A percentile compares a stretch with the other conserved stretches of the same genome.
Evolutionary conservation across 1,140 invertebrate species (phyloP).

Genomic region (Teleogryllus occipitalis): DNA sequence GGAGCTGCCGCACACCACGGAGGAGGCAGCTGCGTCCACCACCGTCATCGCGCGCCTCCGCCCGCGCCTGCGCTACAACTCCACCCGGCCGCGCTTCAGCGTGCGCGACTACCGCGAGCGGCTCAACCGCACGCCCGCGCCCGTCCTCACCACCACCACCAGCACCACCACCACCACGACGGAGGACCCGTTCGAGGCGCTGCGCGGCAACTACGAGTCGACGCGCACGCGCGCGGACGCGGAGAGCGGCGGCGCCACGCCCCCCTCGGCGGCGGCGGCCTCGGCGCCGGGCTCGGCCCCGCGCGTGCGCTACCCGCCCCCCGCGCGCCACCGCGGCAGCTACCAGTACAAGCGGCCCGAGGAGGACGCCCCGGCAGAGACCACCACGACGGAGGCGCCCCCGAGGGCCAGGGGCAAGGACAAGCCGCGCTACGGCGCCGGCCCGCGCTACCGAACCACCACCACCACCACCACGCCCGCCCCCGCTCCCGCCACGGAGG

Average conservation of each 20-base stretch:
- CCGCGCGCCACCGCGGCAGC: not conserved
- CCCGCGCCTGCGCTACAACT: constrained; percentile 7
- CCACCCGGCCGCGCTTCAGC: constrained; percentile 19
- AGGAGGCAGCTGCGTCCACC: not conserved
- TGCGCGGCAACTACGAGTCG: not conserved
- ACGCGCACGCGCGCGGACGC: not conserved
- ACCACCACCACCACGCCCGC: constrained; percentile 2
- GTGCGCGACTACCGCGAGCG: constrained; percentile 19
- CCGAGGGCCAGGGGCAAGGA: not conserved
- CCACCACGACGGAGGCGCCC: not conserved
- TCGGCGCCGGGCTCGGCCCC: too few relatives aligned
- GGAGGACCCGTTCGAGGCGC: not conserved
- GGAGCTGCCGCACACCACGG: not conserved
- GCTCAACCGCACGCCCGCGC: constrained; percentile 11
- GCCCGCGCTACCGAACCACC: not conserved
- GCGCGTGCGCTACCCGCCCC: too few relatives aligned
- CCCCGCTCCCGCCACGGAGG: not conserved
- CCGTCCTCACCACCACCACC: not conserved
- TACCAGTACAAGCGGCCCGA: not conserved
- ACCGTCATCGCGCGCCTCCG: not conserved
- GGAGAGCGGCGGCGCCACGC: not conserved
- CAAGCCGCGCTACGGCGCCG: not conserved
- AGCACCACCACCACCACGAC: not conserved
- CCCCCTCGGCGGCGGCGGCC: not conserved
- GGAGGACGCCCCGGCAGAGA: not conserved